Conservation (phyloP, 2,797 vertebrate species). For the Sebastes alutus region DNA sequence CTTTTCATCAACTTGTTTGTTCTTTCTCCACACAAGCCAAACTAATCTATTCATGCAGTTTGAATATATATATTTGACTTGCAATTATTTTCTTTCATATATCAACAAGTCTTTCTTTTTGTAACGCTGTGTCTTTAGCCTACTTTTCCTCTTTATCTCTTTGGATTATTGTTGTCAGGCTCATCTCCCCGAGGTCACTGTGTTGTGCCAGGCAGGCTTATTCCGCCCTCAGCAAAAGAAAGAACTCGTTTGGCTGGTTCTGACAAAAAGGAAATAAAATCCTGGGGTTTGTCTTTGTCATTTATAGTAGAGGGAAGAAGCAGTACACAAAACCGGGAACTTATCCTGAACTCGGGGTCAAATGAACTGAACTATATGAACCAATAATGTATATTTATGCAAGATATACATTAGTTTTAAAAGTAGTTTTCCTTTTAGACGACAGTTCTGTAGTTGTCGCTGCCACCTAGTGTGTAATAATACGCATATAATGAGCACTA, state of each 20-base stretch:
- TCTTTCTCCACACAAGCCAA: neutral
- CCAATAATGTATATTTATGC: neutral
- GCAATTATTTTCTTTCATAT: neutral
- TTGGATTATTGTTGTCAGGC: slow-evolving; percentile 56
- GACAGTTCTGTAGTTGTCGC: neutral
- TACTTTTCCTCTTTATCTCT: slow-evolving; percentile 37
- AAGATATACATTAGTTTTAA: neutral
- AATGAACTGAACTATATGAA: neutral
- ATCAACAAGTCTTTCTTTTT: slow-evolving; percentile 9
- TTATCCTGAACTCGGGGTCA: neutral
- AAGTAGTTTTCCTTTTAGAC: too few relatives aligned
- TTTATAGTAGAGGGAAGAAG: slow-evolving; percentile 53
- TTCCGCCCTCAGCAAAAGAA: slow-evolving; percentile 67
- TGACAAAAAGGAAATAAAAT: slow-evolving; percentile 83
- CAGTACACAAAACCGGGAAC: slow-evolving; percentile 18
- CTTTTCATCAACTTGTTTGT: neutral
- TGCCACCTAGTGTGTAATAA: neutral
- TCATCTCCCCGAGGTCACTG: slow-evolving; percentile 66
- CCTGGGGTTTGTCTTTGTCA: slow-evolving; percentile 72
- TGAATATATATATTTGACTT: neutral
- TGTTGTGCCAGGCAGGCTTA: slow-evolving; percentile 62
- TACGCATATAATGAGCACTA: neutral
- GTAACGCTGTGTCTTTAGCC: slow-evolving; percentile 5
- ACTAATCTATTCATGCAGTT: neutral
- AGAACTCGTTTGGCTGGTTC: slow-evolving; percentile 84